Evolutionary conservation across 2,797 vertebrate genomes (phyloP).

Genomic region (Hozukius guyotensis): DNA sequence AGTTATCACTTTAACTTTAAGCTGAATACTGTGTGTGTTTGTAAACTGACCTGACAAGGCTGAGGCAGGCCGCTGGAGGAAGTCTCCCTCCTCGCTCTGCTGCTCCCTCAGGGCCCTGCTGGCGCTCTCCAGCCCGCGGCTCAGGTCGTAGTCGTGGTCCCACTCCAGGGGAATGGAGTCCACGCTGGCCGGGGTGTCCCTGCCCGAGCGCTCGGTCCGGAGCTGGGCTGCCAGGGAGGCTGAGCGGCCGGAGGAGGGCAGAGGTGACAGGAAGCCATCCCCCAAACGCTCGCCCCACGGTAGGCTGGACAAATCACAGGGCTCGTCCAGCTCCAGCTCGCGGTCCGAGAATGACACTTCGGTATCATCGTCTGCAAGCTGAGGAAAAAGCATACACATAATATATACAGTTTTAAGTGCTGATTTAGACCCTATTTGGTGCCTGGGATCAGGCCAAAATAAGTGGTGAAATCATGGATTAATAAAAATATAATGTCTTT

Average conservation of each 20-base stretch:
- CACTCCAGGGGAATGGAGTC: constrained; percentile 99
- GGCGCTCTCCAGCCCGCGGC: constrained; percentile 87
- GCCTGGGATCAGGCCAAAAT: neutral
- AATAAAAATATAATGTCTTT: neutral
- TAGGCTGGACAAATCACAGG: constrained; percentile 87
- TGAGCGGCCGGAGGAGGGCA: constrained; percentile 92
- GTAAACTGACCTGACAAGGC: constrained; percentile 86
- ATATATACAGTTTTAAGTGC: neutral
- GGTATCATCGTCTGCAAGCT: constrained; percentile 94
- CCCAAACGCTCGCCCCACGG: constrained; percentile 87
- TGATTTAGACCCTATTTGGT: neutral
- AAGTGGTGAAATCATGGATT: neutral
- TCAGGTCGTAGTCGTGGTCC: constrained; percentile 98
- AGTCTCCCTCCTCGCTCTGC: constrained; percentile 86
- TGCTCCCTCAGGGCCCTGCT: constrained; percentile 82
- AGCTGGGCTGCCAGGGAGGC: constrained; percentile 89
- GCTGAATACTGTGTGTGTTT: neutral
- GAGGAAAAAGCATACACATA: neutral
- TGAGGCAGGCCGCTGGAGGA: constrained; percentile 85
- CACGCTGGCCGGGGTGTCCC: constrained; percentile 95
- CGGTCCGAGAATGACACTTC: constrained; percentile 90
- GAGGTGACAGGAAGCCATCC: constrained; percentile 88
- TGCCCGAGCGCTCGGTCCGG: constrained; percentile 90
- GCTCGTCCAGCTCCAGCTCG: constrained; percentile 93
- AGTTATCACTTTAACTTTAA: neutral